phyloP scores from a whole-genome alignment of 2,888 invertebrate species.

The Lepas anatifera region DNA sequence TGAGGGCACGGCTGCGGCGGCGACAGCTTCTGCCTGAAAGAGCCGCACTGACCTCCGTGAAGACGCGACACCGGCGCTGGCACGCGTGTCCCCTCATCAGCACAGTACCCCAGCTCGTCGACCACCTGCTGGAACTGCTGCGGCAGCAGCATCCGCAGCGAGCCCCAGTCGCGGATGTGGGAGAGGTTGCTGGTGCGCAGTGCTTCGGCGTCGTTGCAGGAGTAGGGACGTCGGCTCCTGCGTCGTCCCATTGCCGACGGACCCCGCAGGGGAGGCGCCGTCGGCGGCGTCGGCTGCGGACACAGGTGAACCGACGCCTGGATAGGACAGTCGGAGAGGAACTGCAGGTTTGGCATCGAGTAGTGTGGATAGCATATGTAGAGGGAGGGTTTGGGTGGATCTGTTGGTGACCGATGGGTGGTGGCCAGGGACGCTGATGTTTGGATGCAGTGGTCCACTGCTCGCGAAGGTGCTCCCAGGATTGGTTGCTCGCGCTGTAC shows the following conservation, averaged over 20 bases:
- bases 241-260: constrained; percentile 29
- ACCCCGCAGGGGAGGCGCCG: constrained; percentile 25
- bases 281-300: constrained; percentile 48
- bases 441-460: constrained; percentile 6
- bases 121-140: constrained; percentile 66
- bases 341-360: constrained; percentile 75
- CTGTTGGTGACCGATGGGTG: neutral
- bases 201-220: constrained; percentile 68
- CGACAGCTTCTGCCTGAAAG: neutral
- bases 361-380: constrained; percentile 86
- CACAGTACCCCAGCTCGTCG: constrained; percentile 50
- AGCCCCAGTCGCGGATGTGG: constrained; percentile 88
- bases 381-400: constrained; percentile 31
- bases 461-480: neutral
- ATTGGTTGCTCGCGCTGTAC: constrained; percentile 11
- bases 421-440: constrained; percentile 14
- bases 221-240: constrained; percentile 29
- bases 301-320: constrained; percentile 36
- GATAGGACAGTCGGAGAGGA: constrained; percentile 42
- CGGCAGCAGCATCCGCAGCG: constrained; percentile 74
- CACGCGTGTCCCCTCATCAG: constrained; percentile 41
- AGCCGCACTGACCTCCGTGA: neutral
- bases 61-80: constrained; percentile 28
- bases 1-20: constrained; percentile 20
- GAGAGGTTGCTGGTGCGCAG: constrained; percentile 64